Conservation (phyloP, 2,888 invertebrate genomes). For the Temnothorax rugatulus region DNA sequence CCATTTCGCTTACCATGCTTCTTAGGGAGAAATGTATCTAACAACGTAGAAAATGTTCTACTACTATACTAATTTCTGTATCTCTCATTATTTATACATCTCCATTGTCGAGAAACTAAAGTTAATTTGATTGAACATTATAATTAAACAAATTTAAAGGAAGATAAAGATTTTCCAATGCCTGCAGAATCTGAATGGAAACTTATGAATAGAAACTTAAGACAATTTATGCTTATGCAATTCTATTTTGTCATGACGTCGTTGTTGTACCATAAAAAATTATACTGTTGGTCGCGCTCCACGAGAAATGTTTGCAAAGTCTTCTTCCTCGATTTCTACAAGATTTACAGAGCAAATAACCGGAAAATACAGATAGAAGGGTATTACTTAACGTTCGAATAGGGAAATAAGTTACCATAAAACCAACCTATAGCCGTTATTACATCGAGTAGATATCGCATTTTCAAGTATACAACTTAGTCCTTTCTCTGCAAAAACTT, state of each 20-base stretch:
- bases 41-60: neutral
- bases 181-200: neutral
- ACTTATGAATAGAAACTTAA: neutral
- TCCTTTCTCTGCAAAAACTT: constrained; percentile 22
- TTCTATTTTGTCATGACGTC: neutral
- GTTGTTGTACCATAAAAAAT: neutral
- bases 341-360: neutral
- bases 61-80: neutral
- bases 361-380: neutral
- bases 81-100: neutral
- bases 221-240: neutral
- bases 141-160: neutral
- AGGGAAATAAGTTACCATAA: neutral
- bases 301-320: neutral
- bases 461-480: constrained; percentile 2
- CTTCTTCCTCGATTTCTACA: neutral
- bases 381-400: neutral
- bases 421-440: constrained; percentile 7
- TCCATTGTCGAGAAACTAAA: neutral
- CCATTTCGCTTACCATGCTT: neutral
- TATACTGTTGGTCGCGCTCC: neutral
- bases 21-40: neutral
- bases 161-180: neutral
- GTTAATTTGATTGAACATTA: constrained; percentile 4
- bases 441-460: neutral